Evolutionary conservation across 2,888 invertebrate species (phyloP).

Genomic region (Aleiodes leptofemur): DNA sequence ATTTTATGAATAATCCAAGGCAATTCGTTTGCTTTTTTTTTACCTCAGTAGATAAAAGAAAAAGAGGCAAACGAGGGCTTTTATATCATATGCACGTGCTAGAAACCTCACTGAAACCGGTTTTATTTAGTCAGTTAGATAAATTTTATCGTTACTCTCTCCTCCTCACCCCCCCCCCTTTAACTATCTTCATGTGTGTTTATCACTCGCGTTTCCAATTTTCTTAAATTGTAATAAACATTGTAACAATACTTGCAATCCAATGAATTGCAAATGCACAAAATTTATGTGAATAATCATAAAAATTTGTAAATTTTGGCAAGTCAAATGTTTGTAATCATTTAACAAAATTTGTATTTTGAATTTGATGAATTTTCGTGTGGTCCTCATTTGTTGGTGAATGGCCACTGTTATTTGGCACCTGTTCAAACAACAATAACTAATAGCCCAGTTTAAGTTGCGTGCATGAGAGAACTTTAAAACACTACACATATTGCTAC

Average conservation of each 20-base stretch:
- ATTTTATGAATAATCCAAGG: constrained; percentile 8
- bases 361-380: constrained; percentile 33
- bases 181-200: constrained; percentile 15
- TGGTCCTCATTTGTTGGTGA: constrained; percentile 36
- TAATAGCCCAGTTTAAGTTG: constrained; percentile 58
- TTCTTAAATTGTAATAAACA: constrained; percentile 2
- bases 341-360: background rate
- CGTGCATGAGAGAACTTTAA: constrained; percentile 56
- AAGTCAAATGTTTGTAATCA: background rate
- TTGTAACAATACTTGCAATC: constrained; percentile 6
- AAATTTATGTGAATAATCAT: too few relatives aligned
- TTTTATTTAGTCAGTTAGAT: constrained; percentile 42
- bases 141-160: constrained; percentile 41
- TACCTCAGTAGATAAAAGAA: background rate
- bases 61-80: background rate
- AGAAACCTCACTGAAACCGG: constrained; percentile 36
- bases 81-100: constrained; percentile 29
- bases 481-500: constrained; percentile 48
- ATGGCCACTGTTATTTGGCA: constrained; percentile 53
- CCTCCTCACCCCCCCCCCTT: constrained; percentile 8
- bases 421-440: constrained; percentile 60
- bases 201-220: background rate
- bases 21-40: background rate
- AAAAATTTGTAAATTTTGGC: constrained; percentile 3
- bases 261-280: background rate